phyloP scores from a whole-genome alignment of 2,113 vertebrate genomes.

The Podocnemis expansa region DNA sequence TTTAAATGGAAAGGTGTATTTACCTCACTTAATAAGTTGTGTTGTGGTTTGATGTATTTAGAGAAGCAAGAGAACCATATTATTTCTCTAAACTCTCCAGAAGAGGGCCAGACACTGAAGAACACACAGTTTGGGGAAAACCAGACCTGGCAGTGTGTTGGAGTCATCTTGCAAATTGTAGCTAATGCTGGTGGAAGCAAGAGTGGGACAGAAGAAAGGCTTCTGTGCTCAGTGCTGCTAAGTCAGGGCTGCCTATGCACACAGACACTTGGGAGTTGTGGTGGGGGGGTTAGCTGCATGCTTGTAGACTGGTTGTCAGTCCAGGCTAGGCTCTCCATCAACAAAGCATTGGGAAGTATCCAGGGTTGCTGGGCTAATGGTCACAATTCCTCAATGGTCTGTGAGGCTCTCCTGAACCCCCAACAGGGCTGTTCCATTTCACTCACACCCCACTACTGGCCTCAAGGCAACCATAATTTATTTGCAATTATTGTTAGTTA shows the following conservation, averaged over 20 bases:
- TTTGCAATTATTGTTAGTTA: neutral
- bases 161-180: neutral
- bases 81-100: no score
- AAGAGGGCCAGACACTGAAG: no score
- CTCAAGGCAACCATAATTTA: neutral
- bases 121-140: no score
- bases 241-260: neutral
- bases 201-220: neutral
- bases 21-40: no score
- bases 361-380: neutral
- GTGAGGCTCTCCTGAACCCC: neutral
- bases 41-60: no score
- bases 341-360: neutral
- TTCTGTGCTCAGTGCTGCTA: neutral
- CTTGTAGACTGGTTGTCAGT: neutral
- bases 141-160: neutral
- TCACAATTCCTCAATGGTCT: neutral
- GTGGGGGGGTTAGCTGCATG: neutral
- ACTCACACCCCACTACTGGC: rapidly evolving
- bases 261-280: no score
- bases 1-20: no score
- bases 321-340: neutral
- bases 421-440: neutral
- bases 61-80: no score
- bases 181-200: neutral